These are phyloP conservation scores for Phalacrocorax pelagicus DNA, from an alignment of 2,113 vertebrate genomes.

Conservation along the genomic window DNA sequence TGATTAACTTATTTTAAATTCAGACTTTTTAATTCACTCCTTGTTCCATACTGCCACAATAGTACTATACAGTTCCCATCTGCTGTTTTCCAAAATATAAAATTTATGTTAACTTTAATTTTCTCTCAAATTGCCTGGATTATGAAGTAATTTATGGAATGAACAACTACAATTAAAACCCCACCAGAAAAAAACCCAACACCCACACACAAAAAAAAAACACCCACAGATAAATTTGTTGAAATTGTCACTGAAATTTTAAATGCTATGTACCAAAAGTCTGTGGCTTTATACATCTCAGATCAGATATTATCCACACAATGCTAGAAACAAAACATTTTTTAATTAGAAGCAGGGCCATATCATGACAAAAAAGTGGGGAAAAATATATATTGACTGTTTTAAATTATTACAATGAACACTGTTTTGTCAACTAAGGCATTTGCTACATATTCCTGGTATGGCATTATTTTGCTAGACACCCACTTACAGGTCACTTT, in stretches of 20 bases:
- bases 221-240: background rate
- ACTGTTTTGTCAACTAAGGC: background rate
- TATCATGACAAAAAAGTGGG: background rate
- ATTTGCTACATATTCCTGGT: background rate
- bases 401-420: background rate
- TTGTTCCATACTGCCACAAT: background rate
- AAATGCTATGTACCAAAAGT: background rate
- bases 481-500: background rate
- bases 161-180: background rate
- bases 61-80: background rate
- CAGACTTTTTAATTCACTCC: background rate
- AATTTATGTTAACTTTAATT: background rate
- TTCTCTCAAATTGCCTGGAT: background rate
- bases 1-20: constrained; percentile 22
- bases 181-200: background rate
- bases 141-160: background rate
- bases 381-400: background rate
- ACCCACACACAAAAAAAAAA: too few species aligned
- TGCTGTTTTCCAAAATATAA: background rate
- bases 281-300: background rate
- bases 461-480: background rate
- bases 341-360: background rate
- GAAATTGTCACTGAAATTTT: background rate
- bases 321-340: background rate
- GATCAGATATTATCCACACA: background rate